Evolutionary conservation across 2,797 vertebrate species (phyloP).

Genomic region (Trematocara caparti): DNA sequence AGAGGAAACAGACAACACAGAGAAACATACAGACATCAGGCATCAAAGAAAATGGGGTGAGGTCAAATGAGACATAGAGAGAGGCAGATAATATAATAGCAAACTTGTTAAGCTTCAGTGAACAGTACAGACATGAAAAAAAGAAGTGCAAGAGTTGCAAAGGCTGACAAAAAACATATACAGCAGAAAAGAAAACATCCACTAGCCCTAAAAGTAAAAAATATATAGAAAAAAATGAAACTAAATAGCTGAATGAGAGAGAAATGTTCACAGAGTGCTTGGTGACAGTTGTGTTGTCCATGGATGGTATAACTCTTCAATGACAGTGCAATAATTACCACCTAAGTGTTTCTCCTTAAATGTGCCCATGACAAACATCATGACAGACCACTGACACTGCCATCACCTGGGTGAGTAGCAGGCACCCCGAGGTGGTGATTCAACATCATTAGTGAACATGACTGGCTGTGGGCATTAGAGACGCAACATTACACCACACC

Average conservation of each 20-base stretch:
- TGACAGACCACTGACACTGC: conserved; percentile 43
- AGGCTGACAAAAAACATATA: conserved; percentile 1
- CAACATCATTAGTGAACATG: conserved; percentile 80
- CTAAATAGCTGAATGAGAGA: background rate
- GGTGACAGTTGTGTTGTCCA: background rate
- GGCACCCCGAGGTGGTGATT: conserved; percentile 68
- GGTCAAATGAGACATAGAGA: conserved; percentile 9
- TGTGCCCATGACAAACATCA: conserved; percentile 72
- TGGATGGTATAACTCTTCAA: conserved; percentile 6
- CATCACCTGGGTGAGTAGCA: conserved; percentile 59
- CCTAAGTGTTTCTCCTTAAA: conserved; percentile 62
- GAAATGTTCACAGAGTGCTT: background rate
- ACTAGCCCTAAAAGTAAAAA: background rate
- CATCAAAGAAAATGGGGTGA: background rate
- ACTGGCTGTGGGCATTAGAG: conserved; percentile 79
- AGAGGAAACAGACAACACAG: conserved; percentile 1
- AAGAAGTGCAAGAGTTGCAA: background rate
- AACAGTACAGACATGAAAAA: conserved; percentile 2
- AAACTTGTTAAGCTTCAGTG: conserved; percentile 12
- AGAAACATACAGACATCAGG: background rate
- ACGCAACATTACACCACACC: conserved; percentile 79
- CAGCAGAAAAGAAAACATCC: background rate
- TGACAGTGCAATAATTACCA: conserved; percentile 59
- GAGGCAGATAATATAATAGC: conserved; percentile 9
- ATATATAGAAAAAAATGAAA: background rate